These are phyloP conservation scores for Junonia oenone DNA, from an alignment of 2,888 invertebrate genomes.

Conservation along the genomic window DNA sequence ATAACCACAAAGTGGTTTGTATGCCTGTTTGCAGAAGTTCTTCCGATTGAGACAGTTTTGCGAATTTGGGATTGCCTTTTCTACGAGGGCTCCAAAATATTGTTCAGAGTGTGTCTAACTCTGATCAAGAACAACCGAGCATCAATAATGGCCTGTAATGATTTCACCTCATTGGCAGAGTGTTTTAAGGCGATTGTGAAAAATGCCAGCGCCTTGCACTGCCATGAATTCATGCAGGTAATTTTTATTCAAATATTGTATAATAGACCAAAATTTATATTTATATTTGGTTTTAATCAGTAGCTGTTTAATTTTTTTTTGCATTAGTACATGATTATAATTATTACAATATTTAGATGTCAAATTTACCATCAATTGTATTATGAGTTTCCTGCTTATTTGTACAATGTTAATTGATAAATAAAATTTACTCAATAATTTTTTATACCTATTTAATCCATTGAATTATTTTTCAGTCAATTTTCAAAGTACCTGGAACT, in stretches of 20 bases:
- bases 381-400: no score
- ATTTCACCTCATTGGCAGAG: conserved; percentile 89
- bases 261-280: background rate
- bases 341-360: no score
- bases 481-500: conserved; percentile 90
- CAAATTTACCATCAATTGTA: no score
- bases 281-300: background rate
- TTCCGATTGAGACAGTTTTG: conserved; percentile 95
- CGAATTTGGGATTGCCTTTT: conserved; percentile 98
- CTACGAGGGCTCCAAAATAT: conserved; percentile 94
- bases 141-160: conserved; percentile 86
- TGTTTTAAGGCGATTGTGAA: conserved; percentile 90
- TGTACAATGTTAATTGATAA: no score
- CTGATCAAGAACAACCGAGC: conserved; percentile 87
- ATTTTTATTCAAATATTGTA: conserved; percentile 24
- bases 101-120: conserved; percentile 93
- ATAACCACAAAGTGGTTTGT: conserved; percentile 97
- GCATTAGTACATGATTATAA: no score
- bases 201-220: conserved; percentile 88
- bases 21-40: conserved; percentile 94
- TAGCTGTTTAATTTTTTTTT: no score
- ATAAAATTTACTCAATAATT: no score
- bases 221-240: conserved; percentile 94
- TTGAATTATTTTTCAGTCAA: conserved; percentile 82
- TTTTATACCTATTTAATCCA: no score